Evolutionary conservation across 2,888 invertebrate genomes (phyloP).

Genomic region (Pammene aurita): DNA sequence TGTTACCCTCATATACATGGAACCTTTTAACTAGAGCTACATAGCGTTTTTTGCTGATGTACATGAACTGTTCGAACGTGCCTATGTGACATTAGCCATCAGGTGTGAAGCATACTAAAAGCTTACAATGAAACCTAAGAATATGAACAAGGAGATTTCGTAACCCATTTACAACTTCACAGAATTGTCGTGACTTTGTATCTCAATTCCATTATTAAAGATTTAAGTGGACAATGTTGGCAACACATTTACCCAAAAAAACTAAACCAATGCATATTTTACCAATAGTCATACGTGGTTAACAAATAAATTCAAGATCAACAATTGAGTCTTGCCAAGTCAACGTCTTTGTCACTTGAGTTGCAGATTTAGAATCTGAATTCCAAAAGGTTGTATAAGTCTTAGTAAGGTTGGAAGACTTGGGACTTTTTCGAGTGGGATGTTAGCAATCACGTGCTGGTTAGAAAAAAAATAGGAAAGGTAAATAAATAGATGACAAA

Average conservation of each 20-base stretch:
- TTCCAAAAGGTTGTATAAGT: background rate
- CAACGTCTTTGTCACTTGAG: slow-evolving; percentile 40
- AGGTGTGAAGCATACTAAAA: slow-evolving; percentile 9
- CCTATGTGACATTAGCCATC: background rate
- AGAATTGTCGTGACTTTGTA: slow-evolving; percentile 16
- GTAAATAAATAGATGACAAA: slow-evolving; percentile 51
- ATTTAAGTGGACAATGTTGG: slow-evolving; percentile 29
- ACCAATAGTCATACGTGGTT: slow-evolving; percentile 35
- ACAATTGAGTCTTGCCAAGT: slow-evolving; percentile 40
- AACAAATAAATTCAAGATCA: slow-evolving; percentile 39
- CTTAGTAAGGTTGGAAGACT: background rate
- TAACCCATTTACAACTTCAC: slow-evolving; percentile 29
- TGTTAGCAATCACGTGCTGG: slow-evolving; percentile 48
- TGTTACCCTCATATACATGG: too few relatives aligned
- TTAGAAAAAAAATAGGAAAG: slow-evolving; percentile 54
- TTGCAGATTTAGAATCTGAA: slow-evolving; percentile 41
- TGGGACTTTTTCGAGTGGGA: background rate
- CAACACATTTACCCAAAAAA: slow-evolving; percentile 26
- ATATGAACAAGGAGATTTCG: background rate
- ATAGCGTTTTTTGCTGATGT: too few relatives aligned
- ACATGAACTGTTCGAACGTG: background rate
- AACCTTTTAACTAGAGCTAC: too few relatives aligned
- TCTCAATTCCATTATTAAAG: slow-evolving; percentile 23
- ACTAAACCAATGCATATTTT: slow-evolving; percentile 31
- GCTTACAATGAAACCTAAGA: slow-evolving; percentile 5